Conservation (phyloP, 2,113 vertebrate species). For the Polyodon spathula region DNA sequence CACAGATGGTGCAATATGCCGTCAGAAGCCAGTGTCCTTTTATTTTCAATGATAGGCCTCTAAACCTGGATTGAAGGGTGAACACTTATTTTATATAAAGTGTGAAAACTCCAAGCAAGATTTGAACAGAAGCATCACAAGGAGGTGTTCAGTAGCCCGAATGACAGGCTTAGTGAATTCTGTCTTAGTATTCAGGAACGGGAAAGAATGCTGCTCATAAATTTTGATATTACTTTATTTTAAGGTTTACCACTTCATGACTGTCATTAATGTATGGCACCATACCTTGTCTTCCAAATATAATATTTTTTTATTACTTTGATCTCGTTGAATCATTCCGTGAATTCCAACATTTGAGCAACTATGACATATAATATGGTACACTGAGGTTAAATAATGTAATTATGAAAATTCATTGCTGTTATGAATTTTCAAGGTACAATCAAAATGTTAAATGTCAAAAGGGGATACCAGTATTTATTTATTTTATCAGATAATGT, state of each 20-base stretch:
- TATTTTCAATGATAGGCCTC: slow-evolving; percentile 4
- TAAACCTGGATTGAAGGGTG: background rate
- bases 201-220: slow-evolving; percentile 48
- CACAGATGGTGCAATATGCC: background rate
- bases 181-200: slow-evolving; percentile 38
- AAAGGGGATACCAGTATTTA: too few species aligned
- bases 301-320: slow-evolving; percentile 35
- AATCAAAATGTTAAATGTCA: too few species aligned
- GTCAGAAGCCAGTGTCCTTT: slow-evolving; percentile 12
- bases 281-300: slow-evolving; percentile 32
- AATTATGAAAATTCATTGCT: background rate
- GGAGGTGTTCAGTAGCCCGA: slow-evolving; percentile 7
- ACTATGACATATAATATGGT: slow-evolving; percentile 3
- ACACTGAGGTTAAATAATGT: slow-evolving; percentile 2
- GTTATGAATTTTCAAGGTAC: too few species aligned
- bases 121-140: slow-evolving; percentile 13
- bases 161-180: slow-evolving; percentile 14
- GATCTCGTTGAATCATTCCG: slow-evolving; percentile 19
- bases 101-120: slow-evolving; percentile 6
- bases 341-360: slow-evolving; percentile 5
- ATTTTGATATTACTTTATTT: slow-evolving; percentile 52
- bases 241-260: slow-evolving; percentile 47
- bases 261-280: slow-evolving; percentile 43
- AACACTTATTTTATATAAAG: slow-evolving; percentile 4
- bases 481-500: too few species aligned